Conservation (phyloP, 1,140 invertebrate genomes). For the Leguminivora glycinivorella region DNA sequence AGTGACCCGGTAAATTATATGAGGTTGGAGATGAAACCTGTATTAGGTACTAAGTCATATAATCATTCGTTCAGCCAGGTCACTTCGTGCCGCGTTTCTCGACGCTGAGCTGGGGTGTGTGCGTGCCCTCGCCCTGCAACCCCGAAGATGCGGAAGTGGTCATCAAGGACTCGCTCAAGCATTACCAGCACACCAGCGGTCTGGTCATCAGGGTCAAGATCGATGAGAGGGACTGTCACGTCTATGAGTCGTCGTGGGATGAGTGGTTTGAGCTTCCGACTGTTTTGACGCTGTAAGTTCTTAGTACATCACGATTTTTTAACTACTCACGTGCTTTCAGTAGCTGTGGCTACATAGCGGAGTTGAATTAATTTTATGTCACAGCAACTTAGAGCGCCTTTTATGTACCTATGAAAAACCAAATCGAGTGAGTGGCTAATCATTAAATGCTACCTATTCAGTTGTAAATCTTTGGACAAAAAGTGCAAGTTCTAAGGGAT, state of each 20-base stretch:
- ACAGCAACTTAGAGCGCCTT: too few relatives aligned
- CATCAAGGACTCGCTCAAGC: slow-evolving; percentile 78
- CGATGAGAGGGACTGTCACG: slow-evolving; percentile 80
- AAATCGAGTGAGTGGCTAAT: too few relatives aligned
- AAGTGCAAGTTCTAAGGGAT: too few relatives aligned
- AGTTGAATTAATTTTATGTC: too few relatives aligned
- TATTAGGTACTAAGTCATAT: slow-evolving; percentile 42
- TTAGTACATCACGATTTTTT: background rate
- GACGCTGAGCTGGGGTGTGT: slow-evolving; percentile 84
- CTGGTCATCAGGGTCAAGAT: slow-evolving; percentile 80
- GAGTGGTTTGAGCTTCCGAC: slow-evolving; percentile 71
- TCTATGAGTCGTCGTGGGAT: slow-evolving; percentile 69
- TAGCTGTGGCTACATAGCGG: too few relatives aligned
- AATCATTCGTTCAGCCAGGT: slow-evolving; percentile 80
- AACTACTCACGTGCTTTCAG: too few relatives aligned
- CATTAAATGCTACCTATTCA: too few relatives aligned
- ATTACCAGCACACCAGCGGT: slow-evolving; percentile 80
- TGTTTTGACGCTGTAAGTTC: slow-evolving; percentile 71
- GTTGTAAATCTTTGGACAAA: too few relatives aligned
- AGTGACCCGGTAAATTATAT: too few relatives aligned
- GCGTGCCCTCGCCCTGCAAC: slow-evolving; percentile 82
- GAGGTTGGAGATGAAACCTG: too few relatives aligned
- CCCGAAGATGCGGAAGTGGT: slow-evolving; percentile 80
- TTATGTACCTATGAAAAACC: too few relatives aligned
- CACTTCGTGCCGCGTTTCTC: slow-evolving; percentile 85